These are phyloP conservation scores for Pseudonaja textilis DNA, from an alignment of 2,113 vertebrate species.

Conservation along the genomic window DNA sequence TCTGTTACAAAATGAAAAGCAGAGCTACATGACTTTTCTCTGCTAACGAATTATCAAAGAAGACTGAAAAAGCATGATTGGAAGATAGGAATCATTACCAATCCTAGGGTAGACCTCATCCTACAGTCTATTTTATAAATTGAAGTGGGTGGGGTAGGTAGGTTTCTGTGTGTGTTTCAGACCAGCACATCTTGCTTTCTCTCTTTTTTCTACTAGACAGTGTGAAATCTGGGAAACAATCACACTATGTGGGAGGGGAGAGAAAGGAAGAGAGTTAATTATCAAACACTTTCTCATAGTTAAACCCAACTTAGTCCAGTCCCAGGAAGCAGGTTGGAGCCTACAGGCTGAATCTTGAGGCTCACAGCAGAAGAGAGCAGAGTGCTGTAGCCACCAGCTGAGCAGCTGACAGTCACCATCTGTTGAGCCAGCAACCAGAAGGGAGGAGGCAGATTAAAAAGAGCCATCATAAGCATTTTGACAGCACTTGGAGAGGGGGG, in stretches of 20 bases:
- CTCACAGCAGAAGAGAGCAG: conserved; percentile 36
- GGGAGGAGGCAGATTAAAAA: conserved; percentile 16
- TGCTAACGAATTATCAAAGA: not conserved
- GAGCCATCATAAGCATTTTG: conserved; percentile 26
- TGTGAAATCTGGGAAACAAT: not conserved
- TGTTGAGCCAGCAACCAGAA: conserved; percentile 21
- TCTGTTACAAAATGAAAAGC: not conserved
- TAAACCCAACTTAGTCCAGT: conserved; percentile 33
- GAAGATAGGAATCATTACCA: not conserved
- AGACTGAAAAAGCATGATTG: not conserved
- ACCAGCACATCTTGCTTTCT: not conserved
- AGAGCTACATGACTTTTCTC: not conserved
- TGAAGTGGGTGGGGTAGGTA: not conserved
- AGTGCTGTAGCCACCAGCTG: conserved; percentile 48
- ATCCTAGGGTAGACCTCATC: accelerated
- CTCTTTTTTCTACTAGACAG: not conserved
- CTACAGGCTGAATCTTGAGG: conserved; percentile 18
- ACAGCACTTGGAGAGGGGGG: not conserved
- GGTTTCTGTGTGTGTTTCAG: not conserved
- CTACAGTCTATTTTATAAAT: not conserved
- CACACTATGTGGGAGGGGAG: not conserved
- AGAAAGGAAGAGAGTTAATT: conserved; percentile 37
- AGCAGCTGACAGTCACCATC: conserved; percentile 48
- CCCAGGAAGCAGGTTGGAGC: not conserved
- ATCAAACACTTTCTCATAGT: not conserved